These are phyloP conservation scores for Prionailurus bengalensis DNA, from an alignment of 2,113 vertebrate genomes.

Conservation along the genomic window DNA sequence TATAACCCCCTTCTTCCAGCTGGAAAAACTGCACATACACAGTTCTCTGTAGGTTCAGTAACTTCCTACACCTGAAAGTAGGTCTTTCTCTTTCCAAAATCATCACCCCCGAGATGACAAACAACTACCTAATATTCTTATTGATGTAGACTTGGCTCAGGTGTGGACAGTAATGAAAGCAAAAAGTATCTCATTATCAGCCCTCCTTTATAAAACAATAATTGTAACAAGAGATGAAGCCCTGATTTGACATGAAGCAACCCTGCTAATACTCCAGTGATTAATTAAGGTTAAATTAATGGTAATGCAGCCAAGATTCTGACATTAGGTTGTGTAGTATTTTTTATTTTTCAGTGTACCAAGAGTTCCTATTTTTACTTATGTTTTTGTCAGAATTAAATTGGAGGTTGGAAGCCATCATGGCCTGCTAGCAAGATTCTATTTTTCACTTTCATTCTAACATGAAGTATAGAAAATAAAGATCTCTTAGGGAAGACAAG, in stretches of 20 bases:
- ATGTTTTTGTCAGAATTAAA: not conserved
- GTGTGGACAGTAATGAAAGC: not conserved
- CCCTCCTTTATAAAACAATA: not conserved
- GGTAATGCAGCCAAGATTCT: not conserved
- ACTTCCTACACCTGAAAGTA: not conserved
- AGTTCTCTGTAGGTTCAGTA: not conserved
- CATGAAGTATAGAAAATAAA: not conserved
- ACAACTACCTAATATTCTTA: not conserved
- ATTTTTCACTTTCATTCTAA: not conserved
- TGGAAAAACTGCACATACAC: not conserved
- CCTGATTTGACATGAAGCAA: not conserved
- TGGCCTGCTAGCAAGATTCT: not conserved
- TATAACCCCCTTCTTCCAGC: not conserved
- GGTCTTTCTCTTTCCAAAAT: not conserved
- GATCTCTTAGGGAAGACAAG: not conserved
- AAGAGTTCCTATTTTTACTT: not conserved
- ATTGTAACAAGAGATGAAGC: not conserved
- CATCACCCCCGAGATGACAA: not conserved
- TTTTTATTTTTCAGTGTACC: not conserved
- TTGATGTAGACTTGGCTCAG: not conserved
- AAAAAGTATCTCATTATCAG: not conserved
- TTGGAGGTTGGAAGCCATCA: not conserved
- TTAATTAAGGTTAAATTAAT: not conserved
- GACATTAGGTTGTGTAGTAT: not conserved
- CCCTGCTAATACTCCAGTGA: not conserved